A percentile compares a stretch with the other conserved stretches of the same genome.
Conservation (phyloP, 2,888 invertebrate genomes). For the Orthosia incerta region DNA sequence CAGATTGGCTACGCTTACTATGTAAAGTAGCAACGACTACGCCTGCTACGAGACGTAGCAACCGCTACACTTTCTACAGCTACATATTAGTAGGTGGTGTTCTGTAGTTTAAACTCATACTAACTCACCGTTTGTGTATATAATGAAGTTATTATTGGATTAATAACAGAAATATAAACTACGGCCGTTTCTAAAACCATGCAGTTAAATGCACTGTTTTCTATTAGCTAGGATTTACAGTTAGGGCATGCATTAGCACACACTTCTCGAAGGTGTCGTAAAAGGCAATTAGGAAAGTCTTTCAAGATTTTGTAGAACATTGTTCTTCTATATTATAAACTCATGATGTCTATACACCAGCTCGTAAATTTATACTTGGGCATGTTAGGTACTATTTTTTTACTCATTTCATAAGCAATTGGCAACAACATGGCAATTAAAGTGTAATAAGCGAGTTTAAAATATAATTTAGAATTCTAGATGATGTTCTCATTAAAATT, state of each 20-base stretch:
- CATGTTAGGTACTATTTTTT: too few relatives aligned
- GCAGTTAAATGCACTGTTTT: constrained; percentile 33
- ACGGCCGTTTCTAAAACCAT: constrained; percentile 2
- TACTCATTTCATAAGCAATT: too few relatives aligned
- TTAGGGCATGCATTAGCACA: constrained; percentile 21
- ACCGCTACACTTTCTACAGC: too few relatives aligned
- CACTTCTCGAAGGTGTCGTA: not conserved
- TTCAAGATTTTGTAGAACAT: constrained; percentile 6
- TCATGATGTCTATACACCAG: too few relatives aligned
- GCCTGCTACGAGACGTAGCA: too few relatives aligned
- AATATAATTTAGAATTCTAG: not conserved
- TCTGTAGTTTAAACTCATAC: not conserved
- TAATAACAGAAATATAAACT: not conserved
- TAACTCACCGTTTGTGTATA: not conserved
- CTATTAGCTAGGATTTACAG: not conserved
- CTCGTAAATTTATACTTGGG: too few relatives aligned
- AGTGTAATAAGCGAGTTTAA: not conserved
- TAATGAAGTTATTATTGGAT: constrained; percentile 4
- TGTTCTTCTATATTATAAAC: too few relatives aligned
- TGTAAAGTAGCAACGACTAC: too few relatives aligned
- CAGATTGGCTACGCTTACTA: too few relatives aligned
- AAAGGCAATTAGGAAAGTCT: constrained; percentile 7
- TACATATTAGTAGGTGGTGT: not conserved
- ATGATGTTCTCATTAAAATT: not conserved
- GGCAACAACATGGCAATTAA: not conserved